These are phyloP conservation scores for Girardia tigrina DNA, from an alignment of 2,888 invertebrate genomes.

Conservation along the genomic window DNA sequence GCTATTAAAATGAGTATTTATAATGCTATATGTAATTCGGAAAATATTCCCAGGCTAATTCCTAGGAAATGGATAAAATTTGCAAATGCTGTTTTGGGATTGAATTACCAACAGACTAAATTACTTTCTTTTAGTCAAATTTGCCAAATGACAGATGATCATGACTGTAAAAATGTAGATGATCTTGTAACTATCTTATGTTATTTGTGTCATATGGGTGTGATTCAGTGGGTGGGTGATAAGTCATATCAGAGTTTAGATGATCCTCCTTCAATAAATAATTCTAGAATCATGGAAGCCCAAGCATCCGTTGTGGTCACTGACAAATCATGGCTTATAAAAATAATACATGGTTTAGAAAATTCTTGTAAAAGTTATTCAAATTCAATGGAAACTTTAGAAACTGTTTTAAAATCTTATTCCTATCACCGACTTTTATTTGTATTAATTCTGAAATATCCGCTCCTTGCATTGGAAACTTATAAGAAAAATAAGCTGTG, in stretches of 20 bases:
- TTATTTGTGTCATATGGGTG: neutral
- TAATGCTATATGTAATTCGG: neutral
- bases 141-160: neutral
- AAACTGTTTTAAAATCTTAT: conserved; percentile 2
- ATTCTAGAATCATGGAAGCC: neutral
- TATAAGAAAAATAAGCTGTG: neutral
- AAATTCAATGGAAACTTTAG: neutral
- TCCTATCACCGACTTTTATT: conserved; percentile 1
- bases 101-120: neutral
- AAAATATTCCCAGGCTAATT: neutral
- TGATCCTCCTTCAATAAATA: neutral
- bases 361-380: neutral
- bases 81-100: neutral
- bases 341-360: neutral
- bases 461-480: neutral
- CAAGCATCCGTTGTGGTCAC: neutral
- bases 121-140: neutral
- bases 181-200: neutral
- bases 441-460: neutral
- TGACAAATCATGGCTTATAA: neutral
- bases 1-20: neutral
- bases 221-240: neutral
- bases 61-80: conserved; percentile 15
- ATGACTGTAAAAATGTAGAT: neutral
- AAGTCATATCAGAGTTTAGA: conserved; percentile 9